Percentiles rank a stretch among this genome's conserved stretches.
These are phyloP conservation scores for Poeciliopsis turneri DNA, from an alignment of 2,797 vertebrate genomes.

Conservation along the genomic window DNA sequence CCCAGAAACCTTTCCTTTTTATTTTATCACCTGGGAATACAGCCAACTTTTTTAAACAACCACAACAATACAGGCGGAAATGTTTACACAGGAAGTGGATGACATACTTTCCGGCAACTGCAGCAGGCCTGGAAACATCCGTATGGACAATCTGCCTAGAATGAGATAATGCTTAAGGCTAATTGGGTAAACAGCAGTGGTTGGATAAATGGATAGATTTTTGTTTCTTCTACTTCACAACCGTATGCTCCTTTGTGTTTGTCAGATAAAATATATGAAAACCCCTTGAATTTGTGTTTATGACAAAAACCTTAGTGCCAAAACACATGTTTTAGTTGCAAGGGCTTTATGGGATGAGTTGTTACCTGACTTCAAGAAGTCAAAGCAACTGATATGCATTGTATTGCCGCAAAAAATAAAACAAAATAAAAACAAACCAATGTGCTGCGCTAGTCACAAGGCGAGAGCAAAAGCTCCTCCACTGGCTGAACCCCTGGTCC, in stretches of 20 bases:
- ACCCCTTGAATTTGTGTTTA: neutral
- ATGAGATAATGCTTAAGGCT: conserved; percentile 35
- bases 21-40: conserved; percentile 26
- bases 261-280: too few relatives aligned
- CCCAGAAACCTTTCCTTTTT: conserved; percentile 8
- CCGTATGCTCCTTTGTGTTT: too few relatives aligned
- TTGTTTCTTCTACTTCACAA: neutral
- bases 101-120: conserved; percentile 59
- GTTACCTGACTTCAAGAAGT: too few relatives aligned
- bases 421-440: too few relatives aligned
- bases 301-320: neutral
- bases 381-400: too few relatives aligned
- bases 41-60: conserved; percentile 32
- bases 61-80: conserved; percentile 59
- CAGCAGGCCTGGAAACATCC: conserved; percentile 37
- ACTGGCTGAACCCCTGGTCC: too few relatives aligned
- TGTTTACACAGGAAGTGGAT: conserved; percentile 69
- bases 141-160: conserved; percentile 31
- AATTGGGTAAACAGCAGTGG: conserved; percentile 32
- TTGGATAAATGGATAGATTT: neutral
- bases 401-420: too few relatives aligned
- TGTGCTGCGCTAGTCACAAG: too few relatives aligned
- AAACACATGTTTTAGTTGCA: too few relatives aligned
- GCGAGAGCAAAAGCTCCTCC: too few relatives aligned
- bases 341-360: too few relatives aligned